These are phyloP conservation scores for Dendrolimus punctatus DNA, from an alignment of 1,140 invertebrate species.

Conservation along the genomic window DNA sequence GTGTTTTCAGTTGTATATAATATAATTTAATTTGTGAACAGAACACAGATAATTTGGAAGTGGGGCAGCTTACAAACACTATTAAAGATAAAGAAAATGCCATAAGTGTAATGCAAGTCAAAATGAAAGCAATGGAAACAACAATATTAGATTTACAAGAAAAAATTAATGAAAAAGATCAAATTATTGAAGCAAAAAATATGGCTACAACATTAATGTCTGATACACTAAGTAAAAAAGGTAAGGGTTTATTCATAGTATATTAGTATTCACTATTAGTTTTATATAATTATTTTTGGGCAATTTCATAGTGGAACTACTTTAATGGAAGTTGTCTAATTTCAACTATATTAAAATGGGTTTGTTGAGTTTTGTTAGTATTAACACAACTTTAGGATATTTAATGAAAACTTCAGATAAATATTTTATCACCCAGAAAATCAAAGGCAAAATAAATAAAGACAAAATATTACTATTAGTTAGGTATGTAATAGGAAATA, in stretches of 20 bases:
- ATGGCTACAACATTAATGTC: conserved; percentile 85
- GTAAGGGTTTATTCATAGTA: conserved; percentile 30
- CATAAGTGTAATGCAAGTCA: conserved; percentile 63
- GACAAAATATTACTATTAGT: too few relatives aligned
- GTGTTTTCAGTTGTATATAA: background rate
- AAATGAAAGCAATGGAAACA: conserved; percentile 77
- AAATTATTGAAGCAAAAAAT: conserved; percentile 87
- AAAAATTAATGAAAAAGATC: conserved; percentile 88
- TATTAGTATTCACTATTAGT: background rate
- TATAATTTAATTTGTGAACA: conserved; percentile 8
- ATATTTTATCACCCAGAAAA: too few relatives aligned
- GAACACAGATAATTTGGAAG: conserved; percentile 32
- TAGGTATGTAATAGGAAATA: too few relatives aligned
- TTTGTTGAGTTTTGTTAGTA: too few relatives aligned
- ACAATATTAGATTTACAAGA: conserved; percentile 82
- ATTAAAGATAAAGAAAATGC: conserved; percentile 62
- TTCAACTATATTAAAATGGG: too few relatives aligned
- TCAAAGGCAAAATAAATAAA: too few relatives aligned
- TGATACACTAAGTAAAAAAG: conserved; percentile 81
- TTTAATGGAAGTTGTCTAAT: too few relatives aligned
- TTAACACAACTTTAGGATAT: too few relatives aligned
- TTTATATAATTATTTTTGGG: background rate
- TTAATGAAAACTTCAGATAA: too few relatives aligned
- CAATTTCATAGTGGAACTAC: too few relatives aligned
- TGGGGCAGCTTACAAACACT: conserved; percentile 36